Conservation (phyloP, 2,113 vertebrate genomes). For the Corydoras maculifer region DNA sequence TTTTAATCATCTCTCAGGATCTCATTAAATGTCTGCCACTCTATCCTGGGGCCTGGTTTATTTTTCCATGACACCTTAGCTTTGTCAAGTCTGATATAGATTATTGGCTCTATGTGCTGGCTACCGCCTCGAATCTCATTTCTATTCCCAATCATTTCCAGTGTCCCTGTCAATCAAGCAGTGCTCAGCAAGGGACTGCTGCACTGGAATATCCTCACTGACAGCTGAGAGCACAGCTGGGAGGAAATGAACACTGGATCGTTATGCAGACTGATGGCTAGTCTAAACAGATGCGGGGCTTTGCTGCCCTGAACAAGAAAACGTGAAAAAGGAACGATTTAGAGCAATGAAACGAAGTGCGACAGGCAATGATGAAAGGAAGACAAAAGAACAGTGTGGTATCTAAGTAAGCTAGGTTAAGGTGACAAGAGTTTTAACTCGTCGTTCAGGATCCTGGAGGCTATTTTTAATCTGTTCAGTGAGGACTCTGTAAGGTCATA, state of each 20-base stretch:
- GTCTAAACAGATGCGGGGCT: conserved; percentile 9
- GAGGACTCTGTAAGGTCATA: not conserved
- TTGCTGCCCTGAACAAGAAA: conserved; percentile 1
- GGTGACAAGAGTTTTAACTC: conserved; percentile 14
- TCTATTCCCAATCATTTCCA: conserved; percentile 18
- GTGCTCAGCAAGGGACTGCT: not conserved
- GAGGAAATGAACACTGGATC: conserved; percentile 12
- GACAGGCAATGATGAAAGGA: not conserved
- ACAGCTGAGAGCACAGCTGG: conserved; percentile 18
- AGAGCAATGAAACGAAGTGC: conserved; percentile 7
- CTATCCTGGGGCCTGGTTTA: conserved; percentile 4
- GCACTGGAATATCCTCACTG: conserved; percentile 13
- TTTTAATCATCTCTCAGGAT: conserved; percentile 25
- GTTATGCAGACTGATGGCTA: conserved; percentile 16
- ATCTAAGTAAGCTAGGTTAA: not conserved
- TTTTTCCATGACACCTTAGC: conserved; percentile 5
- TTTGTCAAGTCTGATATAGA: conserved; percentile 4
- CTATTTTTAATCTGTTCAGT: conserved; percentile 12
- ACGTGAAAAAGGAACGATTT: not conserved
- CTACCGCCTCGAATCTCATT: conserved; percentile 5
- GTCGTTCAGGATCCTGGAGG: conserved; percentile 10
- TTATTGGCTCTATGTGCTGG: not conserved
- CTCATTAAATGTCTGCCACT: conserved; percentile 24
- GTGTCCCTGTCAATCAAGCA: conserved; percentile 14
- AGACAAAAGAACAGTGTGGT: not conserved